Evolutionary conservation across 2,888 invertebrate species (phyloP), one percentile per base, ranked within the genome.

Genomic region (Mesorhabditis spiculigera): DNA sequence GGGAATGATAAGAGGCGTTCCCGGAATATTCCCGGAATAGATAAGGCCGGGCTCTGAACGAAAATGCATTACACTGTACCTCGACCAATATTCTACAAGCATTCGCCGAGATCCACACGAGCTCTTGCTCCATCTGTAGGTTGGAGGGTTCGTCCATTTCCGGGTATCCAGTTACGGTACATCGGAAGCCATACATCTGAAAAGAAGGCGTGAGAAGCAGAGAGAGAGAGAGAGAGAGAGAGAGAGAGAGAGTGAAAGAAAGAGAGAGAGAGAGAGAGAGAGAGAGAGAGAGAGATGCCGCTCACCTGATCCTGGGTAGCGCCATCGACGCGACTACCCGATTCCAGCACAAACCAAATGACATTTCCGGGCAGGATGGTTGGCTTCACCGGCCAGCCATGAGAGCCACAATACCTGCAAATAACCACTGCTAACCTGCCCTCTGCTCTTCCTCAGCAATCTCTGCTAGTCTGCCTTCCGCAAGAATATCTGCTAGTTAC

Each of bases 291-390:
- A 28, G 28, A 28, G 28, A 28, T n/a, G n/a, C n/a, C n/a, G 28
- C 1, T 16, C 8, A 75, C 75, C 69, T 75, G 78, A 28, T 78
- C 75, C 0, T 69, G 62, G 4, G 74, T 69, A 16, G 75, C 76
- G 41, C 78, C 78, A 43, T 81, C 81, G 6, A 79, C 77, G 28
- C 71, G 68, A 3, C 73, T 66, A 1, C 95, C 93, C 0, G 96
- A 95, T 88, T 97, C 96, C 85, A 98, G 86, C 0, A 95, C 94
- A 87, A 97, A 95, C 82, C 95, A 91, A 0, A 96, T 92, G 88
- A 94, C 93, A 86, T 95, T 94, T 6, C 86, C 86, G n/a, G 86
- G 86, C 5, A 86, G 67, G 6, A 85, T 68, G 41, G 86, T 68
- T 28, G 86, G 86, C 67, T 82, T 91, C 82, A 92, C 91, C 0